Evolutionary conservation across 1,140 invertebrate genomes (phyloP), one percentile per base, ranked within the genome.

Genomic region (Ladona fulva): DNA sequence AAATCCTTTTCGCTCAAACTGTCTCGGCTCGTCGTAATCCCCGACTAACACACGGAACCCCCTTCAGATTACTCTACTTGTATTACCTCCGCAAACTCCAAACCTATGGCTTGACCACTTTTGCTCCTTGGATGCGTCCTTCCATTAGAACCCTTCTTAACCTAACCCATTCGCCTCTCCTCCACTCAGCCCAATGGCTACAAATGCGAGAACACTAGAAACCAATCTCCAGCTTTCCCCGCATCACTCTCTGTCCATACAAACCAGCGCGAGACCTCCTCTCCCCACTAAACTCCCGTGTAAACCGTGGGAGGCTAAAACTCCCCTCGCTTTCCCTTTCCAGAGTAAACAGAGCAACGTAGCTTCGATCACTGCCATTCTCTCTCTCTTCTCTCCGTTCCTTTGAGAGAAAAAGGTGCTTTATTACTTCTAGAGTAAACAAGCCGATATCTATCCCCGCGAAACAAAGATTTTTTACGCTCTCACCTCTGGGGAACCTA

Each of bases 81-180:
- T 22, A 66, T 66, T 66, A 66, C 52, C 52, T 66, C 52, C 52
- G n/a, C 52, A 66, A 66, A 66, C 52, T 66, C 52, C 52, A 16
- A 66, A 22, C 52, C 52, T 16, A 66, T 66, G 52, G 52, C 52
- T 66, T 66, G 52, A 66, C 52, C 52, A 66, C 52, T 66, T 66
- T 66, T 66, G 52, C 52, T 66, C 52, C 52, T 66, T 22, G 16
- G 52, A 22, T 22, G 52, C 16, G 14, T 22, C 52, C 52, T 66
- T 66, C 52, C 52, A 66, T 66, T 66, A 66, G n/a, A 66, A 66
- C 52, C 52, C 52, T 66, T 66, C 52, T 66, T 66, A 66, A 66
- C 52, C 52, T 12, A 66, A 10, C 44, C 44, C 44, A 19, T 52
- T 52, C 44, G 10, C 44, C 44, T 52, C 44, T 66, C 12, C 52